Evolutionary conservation across 2,888 invertebrate genomes (phyloP).

Genomic region (Carabus problematicus): DNA sequence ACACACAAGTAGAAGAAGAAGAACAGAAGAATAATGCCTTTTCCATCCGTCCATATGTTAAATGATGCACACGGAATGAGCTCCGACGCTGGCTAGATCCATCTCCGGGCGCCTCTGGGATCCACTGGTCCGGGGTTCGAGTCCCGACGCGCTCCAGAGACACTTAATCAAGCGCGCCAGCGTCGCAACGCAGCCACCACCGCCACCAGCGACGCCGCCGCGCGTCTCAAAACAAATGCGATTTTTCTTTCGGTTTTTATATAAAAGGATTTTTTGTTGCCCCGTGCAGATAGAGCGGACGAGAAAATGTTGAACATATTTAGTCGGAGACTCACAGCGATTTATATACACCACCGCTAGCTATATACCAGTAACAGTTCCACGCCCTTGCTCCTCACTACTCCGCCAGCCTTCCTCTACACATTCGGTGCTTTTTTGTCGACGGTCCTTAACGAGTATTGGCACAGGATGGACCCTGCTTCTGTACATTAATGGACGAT

Average conservation of each 20-base stretch:
- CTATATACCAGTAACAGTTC: neutral
- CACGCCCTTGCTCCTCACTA: too few relatives aligned
- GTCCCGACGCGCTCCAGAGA: constrained; percentile 51
- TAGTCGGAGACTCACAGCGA: constrained; percentile 48
- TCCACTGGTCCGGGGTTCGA: constrained; percentile 49
- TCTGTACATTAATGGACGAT: too few relatives aligned
- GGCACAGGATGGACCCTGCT: too few relatives aligned
- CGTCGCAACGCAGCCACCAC: constrained; percentile 48
- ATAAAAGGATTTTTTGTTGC: constrained; percentile 53
- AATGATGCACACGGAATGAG: constrained; percentile 54
- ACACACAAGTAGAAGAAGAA: constrained; percentile 12
- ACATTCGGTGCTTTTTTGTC: too few relatives aligned
- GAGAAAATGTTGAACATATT: constrained; percentile 50
- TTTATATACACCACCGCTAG: constrained; percentile 45
- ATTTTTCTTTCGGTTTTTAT: constrained; percentile 55
- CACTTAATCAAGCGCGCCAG: constrained; percentile 54
- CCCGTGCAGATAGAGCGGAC: constrained; percentile 48
- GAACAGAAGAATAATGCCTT: constrained; percentile 42
- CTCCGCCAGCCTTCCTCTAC: too few relatives aligned
- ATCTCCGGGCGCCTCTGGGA: constrained; percentile 51
- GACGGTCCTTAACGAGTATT: too few relatives aligned
- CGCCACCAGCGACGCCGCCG: too few relatives aligned
- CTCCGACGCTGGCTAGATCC: constrained; percentile 51
- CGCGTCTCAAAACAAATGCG: constrained; percentile 58
- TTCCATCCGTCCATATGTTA: constrained; percentile 54